Percentiles rank a stretch among this genome's conserved stretches.
Evolutionary conservation across 53 echinoderm and acorn worm species (phyloP).

Genomic region (Henricia sp.): DNA sequence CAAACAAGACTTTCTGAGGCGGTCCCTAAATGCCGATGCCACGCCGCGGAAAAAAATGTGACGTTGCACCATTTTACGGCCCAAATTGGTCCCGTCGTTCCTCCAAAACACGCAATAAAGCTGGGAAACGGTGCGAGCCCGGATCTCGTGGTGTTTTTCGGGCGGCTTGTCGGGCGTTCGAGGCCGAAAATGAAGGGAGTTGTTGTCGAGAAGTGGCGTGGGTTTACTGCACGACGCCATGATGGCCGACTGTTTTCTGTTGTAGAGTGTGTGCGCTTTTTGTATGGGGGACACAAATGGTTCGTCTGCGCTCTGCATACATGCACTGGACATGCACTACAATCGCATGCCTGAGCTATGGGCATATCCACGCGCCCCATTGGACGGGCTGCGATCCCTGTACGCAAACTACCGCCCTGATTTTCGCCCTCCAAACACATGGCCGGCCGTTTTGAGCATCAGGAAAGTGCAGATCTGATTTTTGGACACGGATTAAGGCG

Average conservation of each 20-base stretch:
- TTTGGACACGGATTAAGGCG: neutral
- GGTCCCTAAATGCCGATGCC: constrained; percentile 66
- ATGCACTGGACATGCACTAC: neutral
- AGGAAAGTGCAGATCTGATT: neutral
- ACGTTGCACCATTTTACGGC: constrained; percentile 58
- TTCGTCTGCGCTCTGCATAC: neutral
- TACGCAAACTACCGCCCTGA: neutral
- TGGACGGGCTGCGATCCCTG: constrained; percentile 46
- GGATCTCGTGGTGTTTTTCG: constrained; percentile 40
- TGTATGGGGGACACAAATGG: constrained; percentile 37
- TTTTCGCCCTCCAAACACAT: neutral
- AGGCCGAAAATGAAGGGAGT: constrained; percentile 50
- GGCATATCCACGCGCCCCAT: constrained; percentile 40
- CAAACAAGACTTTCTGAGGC: constrained; percentile 46
- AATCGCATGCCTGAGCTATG: constrained; percentile 21
- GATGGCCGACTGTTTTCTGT: constrained; percentile 57
- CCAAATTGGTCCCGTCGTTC: constrained; percentile 29
- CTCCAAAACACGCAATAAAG: constrained; percentile 40
- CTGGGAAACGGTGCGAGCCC: constrained; percentile 51
- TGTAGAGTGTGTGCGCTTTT: constrained; percentile 19
- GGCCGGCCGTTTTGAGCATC: neutral
- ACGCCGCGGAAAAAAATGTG: constrained; percentile 53
- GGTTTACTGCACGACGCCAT: constrained; percentile 61
- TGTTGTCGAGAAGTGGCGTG: constrained; percentile 16
- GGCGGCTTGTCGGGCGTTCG: constrained; percentile 25